Percentiles rank a stretch among this genome's conserved stretches.
Evolutionary conservation across 2,888 invertebrate genomes (phyloP).

Genomic region (Lasioglossum morio): DNA sequence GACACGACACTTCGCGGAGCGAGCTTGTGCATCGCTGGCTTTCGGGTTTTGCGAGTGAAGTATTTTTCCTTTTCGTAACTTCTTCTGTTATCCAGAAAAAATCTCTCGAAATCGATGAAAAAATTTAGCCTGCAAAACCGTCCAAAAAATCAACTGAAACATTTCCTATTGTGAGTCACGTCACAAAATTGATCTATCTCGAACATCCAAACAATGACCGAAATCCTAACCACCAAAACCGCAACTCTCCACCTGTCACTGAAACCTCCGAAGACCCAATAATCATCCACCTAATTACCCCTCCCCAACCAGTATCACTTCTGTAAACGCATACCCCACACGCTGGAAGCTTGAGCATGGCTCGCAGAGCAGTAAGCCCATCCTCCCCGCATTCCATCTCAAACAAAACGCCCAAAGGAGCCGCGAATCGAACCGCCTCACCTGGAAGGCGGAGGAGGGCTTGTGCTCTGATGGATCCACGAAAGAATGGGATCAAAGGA

Average conservation of each 20-base stretch:
- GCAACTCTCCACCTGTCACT: neutral
- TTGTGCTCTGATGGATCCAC: neutral
- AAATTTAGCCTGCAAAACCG: neutral
- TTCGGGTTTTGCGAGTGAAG: neutral
- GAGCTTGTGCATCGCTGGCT: neutral
- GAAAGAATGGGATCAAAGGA: conserved; percentile 53
- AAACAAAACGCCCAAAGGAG: conserved; percentile 38
- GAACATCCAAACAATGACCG: neutral
- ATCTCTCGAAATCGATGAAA: neutral
- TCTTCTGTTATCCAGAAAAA: neutral
- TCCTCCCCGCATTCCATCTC: conserved; percentile 14
- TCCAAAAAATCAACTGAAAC: neutral
- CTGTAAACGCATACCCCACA: neutral
- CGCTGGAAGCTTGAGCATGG: neutral
- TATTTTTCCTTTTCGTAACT: neutral
- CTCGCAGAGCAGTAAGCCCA: neutral
- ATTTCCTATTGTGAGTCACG: neutral
- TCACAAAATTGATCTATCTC: neutral
- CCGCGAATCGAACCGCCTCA: conserved; percentile 32
- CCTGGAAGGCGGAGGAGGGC: conserved; percentile 25
- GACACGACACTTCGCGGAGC: neutral
- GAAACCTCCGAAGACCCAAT: neutral
- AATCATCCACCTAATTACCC: neutral
- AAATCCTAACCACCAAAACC: neutral
- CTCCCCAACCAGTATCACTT: neutral